Evolutionary conservation across 2,888 invertebrate genomes (phyloP).

Genomic region (Lymantria monacha): DNA sequence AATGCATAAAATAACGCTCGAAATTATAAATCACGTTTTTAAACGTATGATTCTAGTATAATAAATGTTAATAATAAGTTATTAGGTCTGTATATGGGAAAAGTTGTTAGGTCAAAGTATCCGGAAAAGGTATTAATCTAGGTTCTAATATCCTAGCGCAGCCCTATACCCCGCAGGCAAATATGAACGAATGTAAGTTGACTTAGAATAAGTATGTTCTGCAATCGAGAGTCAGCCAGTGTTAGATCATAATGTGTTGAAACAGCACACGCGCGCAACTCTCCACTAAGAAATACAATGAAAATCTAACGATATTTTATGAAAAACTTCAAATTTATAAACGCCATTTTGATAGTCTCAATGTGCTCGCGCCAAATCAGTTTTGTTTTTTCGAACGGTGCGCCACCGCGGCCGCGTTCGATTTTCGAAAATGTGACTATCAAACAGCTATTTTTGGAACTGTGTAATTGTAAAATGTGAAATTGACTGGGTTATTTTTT

Average conservation of each 20-base stretch:
- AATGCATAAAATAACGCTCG: too few species aligned
- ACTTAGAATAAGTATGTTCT: conserved; percentile 83
- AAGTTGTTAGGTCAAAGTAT: not conserved
- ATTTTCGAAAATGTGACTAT: conserved; percentile 50
- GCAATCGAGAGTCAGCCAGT: conserved; percentile 80
- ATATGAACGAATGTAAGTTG: conserved; percentile 83
- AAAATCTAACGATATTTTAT: conserved; percentile 44
- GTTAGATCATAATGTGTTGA: conserved; percentile 83
- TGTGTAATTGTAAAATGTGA: conserved; percentile 28
- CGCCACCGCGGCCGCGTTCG: conserved; percentile 26
- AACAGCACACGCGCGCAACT: conserved; percentile 77
- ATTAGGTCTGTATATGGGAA: not conserved
- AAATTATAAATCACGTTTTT: not conserved
- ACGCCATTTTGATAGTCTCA: conserved; percentile 25
- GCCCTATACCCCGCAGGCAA: conserved; percentile 80
- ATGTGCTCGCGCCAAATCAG: conserved; percentile 44
- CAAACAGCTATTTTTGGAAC: conserved; percentile 37
- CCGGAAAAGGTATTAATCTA: conserved; percentile 19
- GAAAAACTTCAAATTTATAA: conserved; percentile 34
- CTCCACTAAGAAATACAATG: conserved; percentile 62
- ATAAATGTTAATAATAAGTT: not conserved
- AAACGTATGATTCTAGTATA: not conserved
- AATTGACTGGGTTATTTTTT: conserved; percentile 29
- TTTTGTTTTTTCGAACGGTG: conserved; percentile 28
- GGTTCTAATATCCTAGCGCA: conserved; percentile 63